These are phyloP conservation scores for Callyntrura sp. DNA, from an alignment of 2,888 invertebrate species.

Conservation along the genomic window DNA sequence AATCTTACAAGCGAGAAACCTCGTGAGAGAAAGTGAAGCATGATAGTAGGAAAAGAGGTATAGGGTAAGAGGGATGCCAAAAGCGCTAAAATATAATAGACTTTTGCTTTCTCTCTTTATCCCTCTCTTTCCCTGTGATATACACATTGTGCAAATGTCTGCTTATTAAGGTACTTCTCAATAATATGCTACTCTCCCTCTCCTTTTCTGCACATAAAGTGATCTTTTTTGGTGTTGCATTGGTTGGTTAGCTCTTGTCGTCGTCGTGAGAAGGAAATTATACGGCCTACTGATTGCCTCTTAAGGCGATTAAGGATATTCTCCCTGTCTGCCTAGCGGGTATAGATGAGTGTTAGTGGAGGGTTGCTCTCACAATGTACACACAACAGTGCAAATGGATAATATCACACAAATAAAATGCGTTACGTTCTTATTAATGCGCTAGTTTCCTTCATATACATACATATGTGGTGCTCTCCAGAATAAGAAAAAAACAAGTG, in stretches of 20 bases:
- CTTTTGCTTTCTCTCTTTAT: background rate
- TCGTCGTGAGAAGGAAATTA: slow-evolving; percentile 75
- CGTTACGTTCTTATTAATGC: background rate
- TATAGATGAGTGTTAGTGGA: slow-evolving; percentile 2
- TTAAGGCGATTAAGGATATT: slow-evolving; percentile 78
- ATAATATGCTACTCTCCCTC: slow-evolving; percentile 30
- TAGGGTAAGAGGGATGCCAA: slow-evolving; percentile 40
- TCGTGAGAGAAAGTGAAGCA: slow-evolving; percentile 24
- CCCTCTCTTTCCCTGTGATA: background rate
- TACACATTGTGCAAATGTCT: background rate
- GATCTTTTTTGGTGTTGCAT: slow-evolving; percentile 48
- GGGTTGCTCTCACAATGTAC: too few species aligned
- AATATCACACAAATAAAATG: slow-evolving; percentile 21
- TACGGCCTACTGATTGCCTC: slow-evolving; percentile 78
- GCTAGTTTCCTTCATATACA: background rate
- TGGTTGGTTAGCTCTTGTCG: slow-evolving; percentile 61
- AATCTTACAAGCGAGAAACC: background rate
- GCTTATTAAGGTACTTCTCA: slow-evolving; percentile 26
- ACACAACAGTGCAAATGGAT: slow-evolving; percentile 2
- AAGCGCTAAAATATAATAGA: slow-evolving; percentile 52
- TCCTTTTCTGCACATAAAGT: slow-evolving; percentile 47
- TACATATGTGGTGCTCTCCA: background rate
- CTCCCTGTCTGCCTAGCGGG: background rate
- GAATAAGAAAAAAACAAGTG: background rate
- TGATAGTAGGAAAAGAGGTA: background rate